Percentiles rank a stretch among this genome's conserved stretches.
These are phyloP conservation scores for Phaenicophaeus curvirostris DNA, from an alignment of 2,797 vertebrate genomes.

Conservation along the genomic window DNA sequence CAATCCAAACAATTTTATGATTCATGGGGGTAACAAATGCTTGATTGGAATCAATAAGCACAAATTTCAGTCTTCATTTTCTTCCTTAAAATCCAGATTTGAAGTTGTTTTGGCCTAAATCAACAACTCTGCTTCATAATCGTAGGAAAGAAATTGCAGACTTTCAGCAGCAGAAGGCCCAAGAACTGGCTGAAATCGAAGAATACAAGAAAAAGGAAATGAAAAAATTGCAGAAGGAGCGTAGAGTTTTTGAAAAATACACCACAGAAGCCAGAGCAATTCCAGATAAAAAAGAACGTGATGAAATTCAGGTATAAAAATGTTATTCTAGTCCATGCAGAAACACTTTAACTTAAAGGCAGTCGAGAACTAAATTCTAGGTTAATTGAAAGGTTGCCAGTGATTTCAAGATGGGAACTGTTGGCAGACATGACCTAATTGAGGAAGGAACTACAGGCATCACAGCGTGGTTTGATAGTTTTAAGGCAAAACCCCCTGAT, in stretches of 20 bases:
- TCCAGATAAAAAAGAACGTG: slow-evolving; percentile 94
- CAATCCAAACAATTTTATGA: too few relatives aligned
- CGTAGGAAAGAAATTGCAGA: slow-evolving; percentile 86
- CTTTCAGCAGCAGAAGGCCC: slow-evolving; percentile 85
- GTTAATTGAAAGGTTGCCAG: background rate
- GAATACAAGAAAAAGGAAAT: slow-evolving; percentile 90
- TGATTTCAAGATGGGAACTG: background rate
- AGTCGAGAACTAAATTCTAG: background rate
- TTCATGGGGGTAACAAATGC: background rate
- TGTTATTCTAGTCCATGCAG: background rate
- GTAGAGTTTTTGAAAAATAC: slow-evolving; percentile 92
- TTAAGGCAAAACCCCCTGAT: background rate
- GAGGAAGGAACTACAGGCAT: background rate
- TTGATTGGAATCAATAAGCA: background rate
- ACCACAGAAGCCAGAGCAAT: slow-evolving; percentile 83
- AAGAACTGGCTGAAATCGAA: slow-evolving; percentile 87
- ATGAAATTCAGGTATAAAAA: slow-evolving; percentile 91
- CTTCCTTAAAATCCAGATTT: background rate
- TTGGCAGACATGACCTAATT: background rate
- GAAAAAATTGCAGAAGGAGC: slow-evolving; percentile 90
- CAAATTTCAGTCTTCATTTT: background rate
- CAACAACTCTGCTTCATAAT: background rate
- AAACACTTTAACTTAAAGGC: background rate
- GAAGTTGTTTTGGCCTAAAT: background rate
- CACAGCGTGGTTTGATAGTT: background rate